Evolutionary conservation across 92 coral and sea anemone genomes (phyloP).

Genomic region (Nematostella vectensis): DNA sequence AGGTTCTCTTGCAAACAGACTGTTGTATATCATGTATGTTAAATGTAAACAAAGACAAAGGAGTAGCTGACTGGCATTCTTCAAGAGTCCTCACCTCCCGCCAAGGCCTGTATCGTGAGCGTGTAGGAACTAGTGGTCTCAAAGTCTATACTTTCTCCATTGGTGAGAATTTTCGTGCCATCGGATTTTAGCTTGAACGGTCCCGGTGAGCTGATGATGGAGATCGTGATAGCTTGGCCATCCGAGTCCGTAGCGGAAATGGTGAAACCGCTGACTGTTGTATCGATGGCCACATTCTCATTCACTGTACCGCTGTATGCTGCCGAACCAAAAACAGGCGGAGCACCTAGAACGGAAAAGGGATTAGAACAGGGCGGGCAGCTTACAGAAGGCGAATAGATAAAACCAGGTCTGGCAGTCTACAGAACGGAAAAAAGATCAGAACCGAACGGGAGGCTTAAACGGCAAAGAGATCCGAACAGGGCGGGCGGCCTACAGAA

Average conservation of each 20-base stretch:
- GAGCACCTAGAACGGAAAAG: conserved; percentile 11
- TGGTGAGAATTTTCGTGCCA: conserved; percentile 34
- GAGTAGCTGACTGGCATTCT: too few relatives aligned
- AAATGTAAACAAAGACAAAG: too few relatives aligned
- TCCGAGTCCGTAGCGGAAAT: conserved; percentile 40
- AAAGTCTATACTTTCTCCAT: conserved; percentile 35
- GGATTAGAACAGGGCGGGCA: too few relatives aligned
- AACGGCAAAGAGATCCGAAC: too few relatives aligned
- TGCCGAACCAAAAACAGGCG: conserved; percentile 33
- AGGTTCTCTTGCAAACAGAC: too few relatives aligned
- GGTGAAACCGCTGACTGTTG: conserved; percentile 44
- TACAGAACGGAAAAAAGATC: too few relatives aligned
- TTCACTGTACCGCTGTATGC: conserved; percentile 39
- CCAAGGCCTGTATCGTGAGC: conserved; percentile 41
- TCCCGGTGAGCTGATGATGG: conserved; percentile 43
- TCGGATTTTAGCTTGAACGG: conserved; percentile 46
- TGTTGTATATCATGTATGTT: too few relatives aligned
- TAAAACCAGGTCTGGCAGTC: too few relatives aligned
- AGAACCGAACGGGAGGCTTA: too few relatives aligned
- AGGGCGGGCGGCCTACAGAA: too few relatives aligned
- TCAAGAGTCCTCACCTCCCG: conserved; percentile 18
- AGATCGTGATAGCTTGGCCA: conserved; percentile 34
- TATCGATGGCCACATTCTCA: conserved; percentile 41
- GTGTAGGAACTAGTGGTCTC: conserved; percentile 38
- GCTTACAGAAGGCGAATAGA: neutral